A percentile compares a stretch with the other conserved stretches of the same genome.
These are phyloP conservation scores for Amblyopsis rosae DNA, from an alignment of 2,113 vertebrate species.

Conservation along the genomic window DNA sequence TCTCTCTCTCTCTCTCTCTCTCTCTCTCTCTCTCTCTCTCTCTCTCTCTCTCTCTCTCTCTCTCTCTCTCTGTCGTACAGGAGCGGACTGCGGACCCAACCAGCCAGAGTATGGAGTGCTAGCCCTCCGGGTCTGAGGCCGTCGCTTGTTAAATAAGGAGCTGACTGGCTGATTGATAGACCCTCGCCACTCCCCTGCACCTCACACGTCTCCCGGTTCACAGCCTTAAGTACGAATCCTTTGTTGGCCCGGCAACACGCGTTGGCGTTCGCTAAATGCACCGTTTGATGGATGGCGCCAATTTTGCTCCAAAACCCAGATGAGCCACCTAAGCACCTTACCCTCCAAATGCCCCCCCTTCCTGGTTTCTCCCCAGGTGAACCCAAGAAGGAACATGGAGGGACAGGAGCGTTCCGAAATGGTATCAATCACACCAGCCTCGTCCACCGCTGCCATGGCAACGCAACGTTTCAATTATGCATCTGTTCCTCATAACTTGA, in stretches of 20 bases:
- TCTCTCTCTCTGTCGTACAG: constrained; percentile 45
- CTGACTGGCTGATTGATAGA: constrained; percentile 82
- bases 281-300: constrained; percentile 81
- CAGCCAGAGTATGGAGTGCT: constrained; percentile 73
- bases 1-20: constrained; percentile 41
- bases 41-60: constrained; percentile 41
- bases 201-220: constrained; percentile 70
- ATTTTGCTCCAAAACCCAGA: constrained; percentile 79
- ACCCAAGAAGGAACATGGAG: constrained; percentile 50
- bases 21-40: constrained; percentile 31
- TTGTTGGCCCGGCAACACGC: constrained; percentile 62
- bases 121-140: constrained; percentile 73
- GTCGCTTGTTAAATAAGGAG: constrained; percentile 81
- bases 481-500: constrained; percentile 45
- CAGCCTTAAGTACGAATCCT: constrained; percentile 76
- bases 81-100: constrained; percentile 70
- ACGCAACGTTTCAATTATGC: constrained; percentile 74
- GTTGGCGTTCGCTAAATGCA: constrained; percentile 77
- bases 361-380: constrained; percentile 70
- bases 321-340: constrained; percentile 74
- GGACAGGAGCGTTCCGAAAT: constrained; percentile 75
- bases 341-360: constrained; percentile 35
- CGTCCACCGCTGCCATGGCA: constrained; percentile 44
- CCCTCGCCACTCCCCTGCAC: constrained; percentile 71
- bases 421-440: constrained; percentile 75